Base-by-base conservation (phyloP, 2,888 invertebrate genomes). In the Sinopyrophorus schimmeli region DNA sequence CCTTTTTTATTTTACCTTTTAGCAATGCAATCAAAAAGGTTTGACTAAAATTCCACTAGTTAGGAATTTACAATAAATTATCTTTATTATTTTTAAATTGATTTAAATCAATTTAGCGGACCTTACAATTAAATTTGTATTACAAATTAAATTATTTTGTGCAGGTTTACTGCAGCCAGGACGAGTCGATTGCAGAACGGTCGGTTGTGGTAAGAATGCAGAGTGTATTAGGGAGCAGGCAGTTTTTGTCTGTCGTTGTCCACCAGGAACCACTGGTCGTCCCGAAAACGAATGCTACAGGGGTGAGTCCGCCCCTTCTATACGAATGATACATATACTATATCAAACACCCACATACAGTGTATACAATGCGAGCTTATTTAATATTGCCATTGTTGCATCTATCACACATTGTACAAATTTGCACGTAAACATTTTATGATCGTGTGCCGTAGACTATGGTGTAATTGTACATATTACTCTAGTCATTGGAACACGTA, bases 191-290 rank as follows among this genome's bases (percentile, higher is more conserved):
- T 92, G 93, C 73, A 81, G 92, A 61, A 87, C 87, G 1, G 81
- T 83, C 51, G 92, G 92, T 55, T 93, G 93, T 75, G 87, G 88
- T 58, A 81, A 83, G 63, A 89, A 89, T 56, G 89, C 89, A n/a
- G 87, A 89, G 72, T 93, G 92, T 75, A 83, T 92, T 57, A 83
- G 89, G 60, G 87, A 90, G 73, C 86, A 89, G 55, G 87, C 87
- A 53, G 84, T 86, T 66, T 93, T 89, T 77, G 85, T 88, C 21
- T 91, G 90, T 75, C 80, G 85, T 67, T 89, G 89, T 73, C 81
- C 84, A 57, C 83, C 85, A 41, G 88, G 88, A 57, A 86, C 83
- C 39, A 81, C 81, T 69, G 87, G 87, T 60, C 79, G 82, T 61
- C 84, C 88, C 21, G 83, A 86, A 63, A 75, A 81, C 62, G 86